A percentile compares a stretch with the other conserved stretches of the same genome.
phyloP scores from a whole-genome alignment of 2,113 vertebrate species.

The Ictidomys tridecemlineatus region DNA sequence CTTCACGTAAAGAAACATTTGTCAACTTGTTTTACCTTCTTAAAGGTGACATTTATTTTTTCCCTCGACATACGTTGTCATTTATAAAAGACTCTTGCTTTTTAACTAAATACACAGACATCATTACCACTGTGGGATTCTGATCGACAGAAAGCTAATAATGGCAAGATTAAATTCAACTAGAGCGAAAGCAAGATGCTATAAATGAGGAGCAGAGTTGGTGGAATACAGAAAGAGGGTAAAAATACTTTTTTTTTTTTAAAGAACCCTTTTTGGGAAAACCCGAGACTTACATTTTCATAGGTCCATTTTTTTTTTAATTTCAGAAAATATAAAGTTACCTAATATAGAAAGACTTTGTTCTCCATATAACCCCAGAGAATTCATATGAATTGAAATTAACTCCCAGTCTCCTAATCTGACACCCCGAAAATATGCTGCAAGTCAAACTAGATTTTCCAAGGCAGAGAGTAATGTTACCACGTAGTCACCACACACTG shows the following conservation, averaged over 20 bases:
- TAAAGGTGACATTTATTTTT: constrained; percentile 59
- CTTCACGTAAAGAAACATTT: constrained; percentile 81
- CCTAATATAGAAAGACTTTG: constrained; percentile 62
- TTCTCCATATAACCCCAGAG: constrained; percentile 48
- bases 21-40: constrained; percentile 78
- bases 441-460: constrained; percentile 68
- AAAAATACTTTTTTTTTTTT: not conserved
- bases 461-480: constrained; percentile 54
- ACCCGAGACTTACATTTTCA: constrained; percentile 48
- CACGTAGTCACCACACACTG: not conserved
- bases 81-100: constrained; percentile 36
- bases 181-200: not conserved
- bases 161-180: constrained; percentile 47
- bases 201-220: constrained; percentile 2
- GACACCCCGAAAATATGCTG: constrained; percentile 59
- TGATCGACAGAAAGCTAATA: constrained; percentile 44
- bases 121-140: not conserved
- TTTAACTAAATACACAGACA: constrained; percentile 58
- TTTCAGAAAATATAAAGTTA: constrained; percentile 73
- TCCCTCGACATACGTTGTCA: constrained; percentile 51
- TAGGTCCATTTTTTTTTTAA: constrained; percentile 61
- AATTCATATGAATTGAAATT: constrained; percentile 67
- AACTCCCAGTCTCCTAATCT: constrained; percentile 55
- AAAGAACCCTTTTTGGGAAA: not conserved
- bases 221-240: not conserved